phyloP scores from a whole-genome alignment of 1,140 invertebrate species.

The Calliopsis andreniformis region DNA sequence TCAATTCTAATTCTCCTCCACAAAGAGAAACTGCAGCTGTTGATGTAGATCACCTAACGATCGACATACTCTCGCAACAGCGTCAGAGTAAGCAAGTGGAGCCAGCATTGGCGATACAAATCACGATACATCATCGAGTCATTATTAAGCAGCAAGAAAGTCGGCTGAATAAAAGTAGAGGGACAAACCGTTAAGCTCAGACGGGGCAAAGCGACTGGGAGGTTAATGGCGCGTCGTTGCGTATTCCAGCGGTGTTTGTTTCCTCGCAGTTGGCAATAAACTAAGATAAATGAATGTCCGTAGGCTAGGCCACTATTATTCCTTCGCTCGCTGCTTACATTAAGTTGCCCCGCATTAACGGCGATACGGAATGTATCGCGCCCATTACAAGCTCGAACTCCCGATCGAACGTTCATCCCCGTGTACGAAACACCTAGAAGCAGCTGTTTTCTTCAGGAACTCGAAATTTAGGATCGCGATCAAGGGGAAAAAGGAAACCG shows the following conservation, averaged over 20 bases:
- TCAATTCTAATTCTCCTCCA: neutral
- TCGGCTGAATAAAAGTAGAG: conserved; percentile 44
- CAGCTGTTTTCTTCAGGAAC: neutral
- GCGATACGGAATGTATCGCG: conserved; percentile 67
- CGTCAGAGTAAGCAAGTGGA: neutral
- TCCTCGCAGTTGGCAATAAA: conserved; percentile 77
- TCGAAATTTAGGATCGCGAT: conserved; percentile 12
- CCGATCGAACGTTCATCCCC: conserved; percentile 42
- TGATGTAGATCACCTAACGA: neutral
- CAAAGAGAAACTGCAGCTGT: neutral
- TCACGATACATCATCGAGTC: conserved; percentile 58
- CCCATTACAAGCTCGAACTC: conserved; percentile 63
- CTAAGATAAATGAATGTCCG: conserved; percentile 77
- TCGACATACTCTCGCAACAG: neutral
- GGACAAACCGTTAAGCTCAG: conserved; percentile 61
- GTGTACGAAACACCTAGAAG: neutral
- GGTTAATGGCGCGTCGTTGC: conserved; percentile 77
- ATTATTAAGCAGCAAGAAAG: conserved; percentile 51
- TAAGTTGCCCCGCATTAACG: conserved; percentile 74
- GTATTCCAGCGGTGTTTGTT: conserved; percentile 77
- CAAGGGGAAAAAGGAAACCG: neutral
- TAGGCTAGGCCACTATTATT: conserved; percentile 74
- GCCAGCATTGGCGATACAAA: conserved; percentile 31
- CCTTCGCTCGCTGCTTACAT: conserved; percentile 76
- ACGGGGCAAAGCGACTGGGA: conserved; percentile 65